A percentile compares a stretch with the other conserved stretches of the same genome.
These are phyloP conservation scores for Entomyzon cyanotis DNA, from an alignment of 2,113 vertebrate species.

Conservation along the genomic window DNA sequence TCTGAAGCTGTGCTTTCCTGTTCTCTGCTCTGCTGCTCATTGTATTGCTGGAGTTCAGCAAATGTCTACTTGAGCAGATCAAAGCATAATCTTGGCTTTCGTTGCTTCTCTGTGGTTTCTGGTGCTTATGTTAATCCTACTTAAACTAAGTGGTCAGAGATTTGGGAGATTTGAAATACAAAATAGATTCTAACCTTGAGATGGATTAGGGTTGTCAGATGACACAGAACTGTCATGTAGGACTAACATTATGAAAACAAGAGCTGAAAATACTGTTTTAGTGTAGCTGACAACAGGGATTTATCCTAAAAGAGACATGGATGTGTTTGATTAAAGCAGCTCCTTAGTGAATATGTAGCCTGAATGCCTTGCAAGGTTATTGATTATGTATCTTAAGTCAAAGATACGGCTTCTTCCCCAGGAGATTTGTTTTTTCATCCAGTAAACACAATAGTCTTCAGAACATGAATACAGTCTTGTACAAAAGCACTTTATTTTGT, in stretches of 20 bases:
- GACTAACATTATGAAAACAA: slow-evolving; percentile 33
- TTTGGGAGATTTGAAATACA: slow-evolving; percentile 63
- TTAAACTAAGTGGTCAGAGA: slow-evolving; percentile 63
- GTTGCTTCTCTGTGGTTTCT: slow-evolving; percentile 54
- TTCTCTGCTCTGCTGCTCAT: not conserved
- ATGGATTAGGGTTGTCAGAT: slow-evolving; percentile 46
- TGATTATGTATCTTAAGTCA: slow-evolving; percentile 24
- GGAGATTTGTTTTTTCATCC: not conserved
- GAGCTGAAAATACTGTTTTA: slow-evolving; percentile 31
- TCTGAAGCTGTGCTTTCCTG: not conserved
- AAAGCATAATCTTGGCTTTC: slow-evolving; percentile 67
- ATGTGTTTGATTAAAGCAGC: slow-evolving; percentile 38
- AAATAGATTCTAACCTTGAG: slow-evolving; percentile 65
- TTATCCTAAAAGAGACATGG: slow-evolving; percentile 38
- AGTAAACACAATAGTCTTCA: not conserved
- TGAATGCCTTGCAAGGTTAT: slow-evolving; percentile 51
- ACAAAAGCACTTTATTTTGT: not conserved
- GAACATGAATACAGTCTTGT: not conserved
- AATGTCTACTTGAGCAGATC: slow-evolving; percentile 68
- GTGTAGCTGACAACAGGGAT: slow-evolving; percentile 34
- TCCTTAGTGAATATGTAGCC: slow-evolving; percentile 31
- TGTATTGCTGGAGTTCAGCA: slow-evolving; percentile 43
- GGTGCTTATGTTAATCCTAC: slow-evolving; percentile 59
- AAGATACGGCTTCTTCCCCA: slow-evolving; percentile 9
- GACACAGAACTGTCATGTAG: slow-evolving; percentile 55